A percentile compares a stretch with the other conserved stretches of the same genome.
Evolutionary conservation across 2,797 vertebrate genomes (phyloP).

Genomic region (Pipistrellus nathusii): DNA sequence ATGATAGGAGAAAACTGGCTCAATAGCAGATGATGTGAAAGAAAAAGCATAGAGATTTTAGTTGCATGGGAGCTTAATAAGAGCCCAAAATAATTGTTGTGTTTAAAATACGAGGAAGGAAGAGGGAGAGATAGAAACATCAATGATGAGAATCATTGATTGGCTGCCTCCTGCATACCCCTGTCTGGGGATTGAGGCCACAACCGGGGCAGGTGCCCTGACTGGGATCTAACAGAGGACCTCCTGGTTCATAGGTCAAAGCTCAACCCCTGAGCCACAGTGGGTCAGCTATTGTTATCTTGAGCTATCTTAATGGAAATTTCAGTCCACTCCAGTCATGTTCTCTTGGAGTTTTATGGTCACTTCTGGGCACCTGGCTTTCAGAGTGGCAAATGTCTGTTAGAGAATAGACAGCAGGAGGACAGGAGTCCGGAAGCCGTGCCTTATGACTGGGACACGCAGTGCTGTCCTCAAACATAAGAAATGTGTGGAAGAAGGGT

Average conservation of each 20-base stretch:
- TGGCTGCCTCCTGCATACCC: no score
- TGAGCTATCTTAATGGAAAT: slow-evolving; percentile 44
- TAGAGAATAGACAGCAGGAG: background rate
- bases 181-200: no score
- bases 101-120: no score
- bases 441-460: background rate
- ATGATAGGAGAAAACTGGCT: slow-evolving; percentile 52
- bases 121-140: no score
- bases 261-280: no score
- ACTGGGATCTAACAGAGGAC: no score
- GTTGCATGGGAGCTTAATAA: slow-evolving; percentile 56
- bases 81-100: slow-evolving; percentile 45
- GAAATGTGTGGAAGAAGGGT: background rate
- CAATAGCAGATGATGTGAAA: slow-evolving; percentile 23
- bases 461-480: background rate
- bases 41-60: slow-evolving; percentile 64
- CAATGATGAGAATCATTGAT: no score
- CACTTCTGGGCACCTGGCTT: background rate
- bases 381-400: background rate
- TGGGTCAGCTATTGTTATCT: background rate
- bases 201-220: no score
- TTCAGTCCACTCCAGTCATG: background rate
- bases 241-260: no score
- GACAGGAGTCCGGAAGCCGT: background rate
- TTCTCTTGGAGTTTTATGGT: background rate